A percentile compares a stretch with the other conserved stretches of the same genome.
Evolutionary conservation across 2,888 invertebrate genomes (phyloP).

Genomic region (Monopis laevigella): DNA sequence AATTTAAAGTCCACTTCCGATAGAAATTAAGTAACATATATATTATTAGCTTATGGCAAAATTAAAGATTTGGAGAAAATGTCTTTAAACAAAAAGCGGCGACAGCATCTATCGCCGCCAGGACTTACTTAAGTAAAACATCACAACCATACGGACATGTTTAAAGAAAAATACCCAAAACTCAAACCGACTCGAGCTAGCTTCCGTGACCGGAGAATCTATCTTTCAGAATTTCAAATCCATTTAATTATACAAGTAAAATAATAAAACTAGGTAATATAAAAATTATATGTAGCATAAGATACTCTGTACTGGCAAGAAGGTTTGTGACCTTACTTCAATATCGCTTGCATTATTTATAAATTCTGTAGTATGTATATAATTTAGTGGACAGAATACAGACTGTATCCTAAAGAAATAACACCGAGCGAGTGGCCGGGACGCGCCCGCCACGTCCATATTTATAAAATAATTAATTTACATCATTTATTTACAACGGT

Average conservation of each 20-base stretch:
- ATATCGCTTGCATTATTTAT: slow-evolving; percentile 42
- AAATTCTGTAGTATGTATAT: slow-evolving; percentile 35
- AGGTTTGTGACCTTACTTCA: slow-evolving; percentile 43
- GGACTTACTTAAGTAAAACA: slow-evolving; percentile 67
- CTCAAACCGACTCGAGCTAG: slow-evolving; percentile 36
- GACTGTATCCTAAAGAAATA: slow-evolving; percentile 32
- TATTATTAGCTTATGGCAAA: slow-evolving; percentile 12
- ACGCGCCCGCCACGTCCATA: slow-evolving; percentile 24
- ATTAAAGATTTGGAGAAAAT: neutral
- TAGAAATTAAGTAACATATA: neutral
- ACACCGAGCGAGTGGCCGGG: slow-evolving; percentile 13
- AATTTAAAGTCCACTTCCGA: neutral
- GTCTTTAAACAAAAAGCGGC: neutral
- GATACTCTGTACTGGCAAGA: slow-evolving; percentile 54
- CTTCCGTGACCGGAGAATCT: slow-evolving; percentile 40
- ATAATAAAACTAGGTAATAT: slow-evolving; percentile 1
- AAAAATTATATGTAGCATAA: slow-evolving; percentile 8
- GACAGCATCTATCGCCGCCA: neutral
- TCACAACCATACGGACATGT: slow-evolving; percentile 65
- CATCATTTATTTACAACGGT: slow-evolving; percentile 61
- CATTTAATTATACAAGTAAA: no score
- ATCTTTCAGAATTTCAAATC: slow-evolving; percentile 44
- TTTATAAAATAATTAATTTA: slow-evolving; percentile 60
- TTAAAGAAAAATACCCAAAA: slow-evolving; percentile 39
- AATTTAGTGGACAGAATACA: slow-evolving; percentile 59